Base-by-base conservation (phyloP, 2,888 invertebrate species). In the Caenorhabditis doughertyi region DNA sequence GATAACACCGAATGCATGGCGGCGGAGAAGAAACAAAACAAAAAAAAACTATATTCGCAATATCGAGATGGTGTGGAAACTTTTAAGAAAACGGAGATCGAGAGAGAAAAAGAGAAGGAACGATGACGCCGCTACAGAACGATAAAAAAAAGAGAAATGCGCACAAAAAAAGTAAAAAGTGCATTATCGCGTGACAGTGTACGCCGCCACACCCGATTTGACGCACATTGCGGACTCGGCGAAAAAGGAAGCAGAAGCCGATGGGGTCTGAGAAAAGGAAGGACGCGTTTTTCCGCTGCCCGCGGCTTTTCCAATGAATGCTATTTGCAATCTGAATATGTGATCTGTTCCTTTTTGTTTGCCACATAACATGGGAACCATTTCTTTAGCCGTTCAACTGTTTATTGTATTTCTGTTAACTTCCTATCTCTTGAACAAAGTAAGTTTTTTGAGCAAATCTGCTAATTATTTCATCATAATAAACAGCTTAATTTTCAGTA, bases 341-440 rank as follows among this genome's bases (percentile, higher is more conserved):
- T 72, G 67, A 82, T 76, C 77, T 77, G 53, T 62, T 55, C 51
- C 29, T 32, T 27, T 39, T 64, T 29, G 55, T 76, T 21, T 32
- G 51, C 32, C 65, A 51, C 55, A 64, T 16, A 79, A 44, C 8
- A 96, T 95, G 95, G 94, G 94, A 92, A 94, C 95, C 89, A 94
- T 94, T 55, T 94, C 95, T 87, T 94, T 97, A 90, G 94, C 95
- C 70, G 94, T 95, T n/a, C 96, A 96, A 93, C 94, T 97, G 74
- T 94, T 96, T 84, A 93, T 95, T 81, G 95, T 95, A 0, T 95
- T 95, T 92, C 93, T 91, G 93, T 94, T 96, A 83, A 95, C 96
- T 67, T 95, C 95, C 42, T 94, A 94, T 76, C 94, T 96, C 64
- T 93, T 98, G 58, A 97, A 96, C 92, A 95, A 85, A 76, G 85